Percentiles rank a stretch among this genome's conserved stretches.
phyloP scores from a whole-genome alignment of 2,888 invertebrate genomes.

The Ypsolopha scabrella region DNA sequence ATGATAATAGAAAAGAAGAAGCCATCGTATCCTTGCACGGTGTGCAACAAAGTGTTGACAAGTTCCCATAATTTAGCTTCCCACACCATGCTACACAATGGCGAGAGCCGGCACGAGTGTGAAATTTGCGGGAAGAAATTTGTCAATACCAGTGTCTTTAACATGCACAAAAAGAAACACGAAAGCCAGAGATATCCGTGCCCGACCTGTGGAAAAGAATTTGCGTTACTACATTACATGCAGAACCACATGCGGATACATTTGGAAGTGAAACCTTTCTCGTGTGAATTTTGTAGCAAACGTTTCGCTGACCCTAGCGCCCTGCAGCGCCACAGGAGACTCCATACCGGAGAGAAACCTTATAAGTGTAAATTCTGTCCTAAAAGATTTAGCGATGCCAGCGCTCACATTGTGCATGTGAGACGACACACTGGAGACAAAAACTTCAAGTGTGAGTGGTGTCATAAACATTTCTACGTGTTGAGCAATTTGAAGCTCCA shows the following conservation, averaged over 20 bases:
- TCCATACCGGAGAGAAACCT: constrained; percentile 19
- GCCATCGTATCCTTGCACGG: no score
- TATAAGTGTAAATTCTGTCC: constrained; percentile 21
- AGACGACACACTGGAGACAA: constrained; percentile 14
- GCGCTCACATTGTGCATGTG: constrained; percentile 16
- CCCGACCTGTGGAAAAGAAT: neutral
- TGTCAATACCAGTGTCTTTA: no score
- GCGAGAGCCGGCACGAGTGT: no score
- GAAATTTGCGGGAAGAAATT: no score
- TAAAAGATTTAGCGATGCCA: constrained; percentile 19
- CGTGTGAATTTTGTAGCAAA: constrained; percentile 20
- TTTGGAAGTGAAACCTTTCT: neutral
- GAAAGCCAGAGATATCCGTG: neutral
- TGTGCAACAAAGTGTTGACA: no score
- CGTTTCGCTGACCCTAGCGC: constrained; percentile 9
- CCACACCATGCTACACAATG: no score
- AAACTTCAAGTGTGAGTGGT: constrained; percentile 15
- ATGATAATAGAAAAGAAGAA: no score
- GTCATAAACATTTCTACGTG: constrained; percentile 13
- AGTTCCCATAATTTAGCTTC: no score
- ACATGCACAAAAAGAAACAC: no score
- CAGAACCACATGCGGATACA: neutral
- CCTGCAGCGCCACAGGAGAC: constrained; percentile 13
- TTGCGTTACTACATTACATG: neutral
- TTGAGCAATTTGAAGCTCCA: constrained; percentile 1